Evolutionary conservation across 2,888 invertebrate species (phyloP), one percentile per base, ranked within the genome.

Genomic region (Charanyca ferruginea): DNA sequence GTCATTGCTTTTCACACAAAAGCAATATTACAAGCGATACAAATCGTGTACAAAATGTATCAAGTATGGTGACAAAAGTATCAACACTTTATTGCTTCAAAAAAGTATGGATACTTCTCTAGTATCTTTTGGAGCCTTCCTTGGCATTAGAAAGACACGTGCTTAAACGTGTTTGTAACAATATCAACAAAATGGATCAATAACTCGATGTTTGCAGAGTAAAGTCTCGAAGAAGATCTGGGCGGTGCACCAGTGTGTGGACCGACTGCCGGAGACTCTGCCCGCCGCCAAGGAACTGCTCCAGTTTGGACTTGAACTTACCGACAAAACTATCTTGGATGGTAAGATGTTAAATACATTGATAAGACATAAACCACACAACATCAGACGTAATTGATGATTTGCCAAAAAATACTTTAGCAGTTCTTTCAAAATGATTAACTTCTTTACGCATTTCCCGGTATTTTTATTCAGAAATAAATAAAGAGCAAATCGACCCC

Each of bases 171-270:
- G 11, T 35, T 35, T 35, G 13, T 35, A 35, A 11, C 16, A 16
- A 13, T 35, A 35, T 2, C 16, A 16, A 13, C 3, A 38, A 38
- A 16, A 16, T 16, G 16, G 1, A 3, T 38, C 16, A 16, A 16
- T 16, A 38, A 5, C 16, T 16, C 16, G 38, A 38, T 72, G 8
- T 23, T 68, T 51, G 9, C 82, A 97, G 97, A 97, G 97, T 77
- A 98, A 98, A 95, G 97, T 98, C 57, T 96, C 96, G 1, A 97
- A 98, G 90, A 96, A 97, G 85, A 96, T 96, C 35, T 98, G 98
- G 98, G 97, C 98, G 47, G 94, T 98, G n/a, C 97, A 97, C 84
- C 98, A 98, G 90, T 98, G 98, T 85, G 95, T 97, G 77, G 97
- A 97, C 85, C 91, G 98, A 58, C 96, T 98, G 69, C 97, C 98